Conservation (phyloP, 2,888 invertebrate species). For the Mythimna ferrago region DNA sequence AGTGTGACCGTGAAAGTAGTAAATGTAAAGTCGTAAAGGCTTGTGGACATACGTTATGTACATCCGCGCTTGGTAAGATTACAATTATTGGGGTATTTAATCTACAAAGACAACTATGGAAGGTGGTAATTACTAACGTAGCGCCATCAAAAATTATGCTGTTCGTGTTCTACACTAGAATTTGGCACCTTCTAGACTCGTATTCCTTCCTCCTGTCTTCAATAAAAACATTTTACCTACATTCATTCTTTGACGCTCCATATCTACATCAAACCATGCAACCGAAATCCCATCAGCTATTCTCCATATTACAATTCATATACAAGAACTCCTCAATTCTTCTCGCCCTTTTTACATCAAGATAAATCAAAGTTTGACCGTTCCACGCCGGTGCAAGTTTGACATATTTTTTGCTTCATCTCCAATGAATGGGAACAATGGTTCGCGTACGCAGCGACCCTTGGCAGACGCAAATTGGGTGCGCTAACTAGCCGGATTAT, state of each 20-base stretch:
- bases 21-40: no score
- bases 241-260: not conserved
- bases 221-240: no score
- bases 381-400: conserved; percentile 60
- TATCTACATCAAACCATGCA: conserved; percentile 27
- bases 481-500: conserved; percentile 73
- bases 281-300: conserved; percentile 27
- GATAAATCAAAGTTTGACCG: conserved; percentile 64
- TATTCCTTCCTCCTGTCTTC: no score
- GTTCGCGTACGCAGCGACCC: conserved; percentile 75
- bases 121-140: no score
- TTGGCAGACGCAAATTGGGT: conserved; percentile 74
- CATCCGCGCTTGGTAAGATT: no score
- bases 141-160: no score
- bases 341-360: conserved; percentile 84
- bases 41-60: no score
- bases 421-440: conserved; percentile 61
- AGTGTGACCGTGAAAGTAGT: no score
- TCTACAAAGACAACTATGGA: no score
- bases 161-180: no score
- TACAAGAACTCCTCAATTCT: conserved; percentile 41
- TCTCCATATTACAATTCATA: conserved; percentile 14
- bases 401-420: conserved; percentile 59
- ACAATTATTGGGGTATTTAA: no score
- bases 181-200: no score